phyloP scores from a whole-genome alignment of 2,797 vertebrate genomes.

The Onychomys torridus region DNA sequence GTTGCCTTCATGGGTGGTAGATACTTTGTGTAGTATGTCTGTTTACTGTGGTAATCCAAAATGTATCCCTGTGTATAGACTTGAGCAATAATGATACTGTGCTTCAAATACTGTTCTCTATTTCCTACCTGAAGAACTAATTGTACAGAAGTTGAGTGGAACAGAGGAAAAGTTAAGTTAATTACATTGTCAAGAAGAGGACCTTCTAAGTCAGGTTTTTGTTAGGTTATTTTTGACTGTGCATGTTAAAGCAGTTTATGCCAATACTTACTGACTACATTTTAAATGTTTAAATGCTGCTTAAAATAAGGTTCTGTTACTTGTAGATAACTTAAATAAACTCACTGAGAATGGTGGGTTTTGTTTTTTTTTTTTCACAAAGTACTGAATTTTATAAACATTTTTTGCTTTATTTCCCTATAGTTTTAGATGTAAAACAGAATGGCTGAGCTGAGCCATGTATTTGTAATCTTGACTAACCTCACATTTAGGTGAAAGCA shows the following conservation, averaged over 20 bases:
- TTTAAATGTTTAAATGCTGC: neutral
- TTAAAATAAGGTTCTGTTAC: neutral
- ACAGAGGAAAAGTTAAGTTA: slow-evolving; percentile 11
- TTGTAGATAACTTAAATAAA: slow-evolving; percentile 10
- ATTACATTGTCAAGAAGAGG: neutral
- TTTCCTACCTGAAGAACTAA: neutral
- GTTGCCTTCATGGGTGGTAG: neutral
- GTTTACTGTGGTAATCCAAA: neutral
- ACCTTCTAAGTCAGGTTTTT: neutral
- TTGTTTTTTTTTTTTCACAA: neutral
- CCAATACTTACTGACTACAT: neutral
- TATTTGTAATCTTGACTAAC: slow-evolving; percentile 18
- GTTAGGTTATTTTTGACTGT: slow-evolving; percentile 40
- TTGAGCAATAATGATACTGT: neutral
- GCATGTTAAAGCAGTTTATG: slow-evolving; percentile 5
- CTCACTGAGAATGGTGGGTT: neutral
- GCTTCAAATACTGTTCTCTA: neutral
- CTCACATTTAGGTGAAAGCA: slow-evolving; percentile 7
- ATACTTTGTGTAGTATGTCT: neutral
- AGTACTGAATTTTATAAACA: slow-evolving; percentile 18
- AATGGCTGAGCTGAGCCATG: neutral
- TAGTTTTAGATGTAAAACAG: neutral
- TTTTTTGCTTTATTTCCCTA: neutral
- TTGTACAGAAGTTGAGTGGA: neutral
- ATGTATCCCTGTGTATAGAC: neutral